Conservation (phyloP, 2,113 vertebrate genomes). For the Sceloporus undulatus region DNA sequence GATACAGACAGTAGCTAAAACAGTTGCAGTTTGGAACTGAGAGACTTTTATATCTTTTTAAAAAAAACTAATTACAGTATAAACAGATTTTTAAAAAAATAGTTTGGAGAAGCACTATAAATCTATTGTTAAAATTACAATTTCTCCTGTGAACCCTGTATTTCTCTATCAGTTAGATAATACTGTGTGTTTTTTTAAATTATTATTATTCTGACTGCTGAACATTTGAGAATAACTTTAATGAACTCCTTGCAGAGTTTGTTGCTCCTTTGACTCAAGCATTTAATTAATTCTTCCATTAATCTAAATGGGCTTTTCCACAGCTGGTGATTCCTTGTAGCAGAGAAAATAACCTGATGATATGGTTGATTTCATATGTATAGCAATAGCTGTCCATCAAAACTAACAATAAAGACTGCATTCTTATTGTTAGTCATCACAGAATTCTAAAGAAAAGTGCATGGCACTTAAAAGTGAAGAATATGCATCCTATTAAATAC, state of each 20-base stretch:
- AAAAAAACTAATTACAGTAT: not conserved
- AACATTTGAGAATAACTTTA: constrained; percentile 18
- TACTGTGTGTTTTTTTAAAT: not conserved
- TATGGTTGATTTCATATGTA: constrained; percentile 23
- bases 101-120: not conserved
- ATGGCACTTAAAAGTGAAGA: not conserved
- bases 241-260: constrained; percentile 11
- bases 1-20: not conserved
- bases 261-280: constrained; percentile 22
- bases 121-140: not conserved
- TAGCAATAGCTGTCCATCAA: constrained; percentile 24
- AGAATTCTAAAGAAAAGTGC: not conserved
- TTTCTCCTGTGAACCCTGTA: not conserved
- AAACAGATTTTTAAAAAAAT: not conserved
- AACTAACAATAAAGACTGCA: constrained; percentile 2
- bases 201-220: not conserved
- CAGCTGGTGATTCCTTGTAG: constrained; percentile 20
- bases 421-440: not conserved
- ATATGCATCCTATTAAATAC: not conserved
- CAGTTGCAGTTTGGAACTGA: not conserved
- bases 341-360: constrained; percentile 25
- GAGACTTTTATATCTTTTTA: not conserved
- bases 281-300: constrained; percentile 32
- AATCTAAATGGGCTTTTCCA: constrained; percentile 23
- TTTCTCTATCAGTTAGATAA: not conserved